Conservation (phyloP, 2,113 vertebrate species). For the Phaethon lepturus region DNA sequence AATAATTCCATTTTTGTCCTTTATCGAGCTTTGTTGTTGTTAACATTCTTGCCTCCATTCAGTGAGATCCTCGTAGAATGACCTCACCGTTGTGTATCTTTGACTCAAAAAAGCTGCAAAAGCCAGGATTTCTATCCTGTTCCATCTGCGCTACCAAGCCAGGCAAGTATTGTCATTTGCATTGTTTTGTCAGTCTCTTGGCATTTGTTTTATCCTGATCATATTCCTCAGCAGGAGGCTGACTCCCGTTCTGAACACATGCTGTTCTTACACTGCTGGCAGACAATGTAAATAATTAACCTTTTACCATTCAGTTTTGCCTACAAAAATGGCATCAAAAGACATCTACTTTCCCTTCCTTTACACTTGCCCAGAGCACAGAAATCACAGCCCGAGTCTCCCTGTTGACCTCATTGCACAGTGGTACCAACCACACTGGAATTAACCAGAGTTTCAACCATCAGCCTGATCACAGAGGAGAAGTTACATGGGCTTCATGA, state of each 20-base stretch:
- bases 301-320: slow-evolving; percentile 6
- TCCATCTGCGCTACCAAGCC: neutral
- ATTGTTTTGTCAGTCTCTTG: slow-evolving; percentile 46
- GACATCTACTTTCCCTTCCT: neutral
- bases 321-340: neutral
- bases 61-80: neutral
- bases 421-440: neutral
- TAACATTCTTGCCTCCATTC: neutral
- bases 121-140: neutral
- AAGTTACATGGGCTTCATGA: neutral
- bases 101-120: neutral
- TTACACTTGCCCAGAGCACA: neutral
- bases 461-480: neutral
- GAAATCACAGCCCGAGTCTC: neutral
- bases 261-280: slow-evolving; percentile 21
- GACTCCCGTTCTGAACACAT: neutral
- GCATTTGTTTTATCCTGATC: slow-evolving; percentile 60
- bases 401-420: neutral
- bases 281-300: slow-evolving; percentile 51
- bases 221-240: slow-evolving; percentile 38
- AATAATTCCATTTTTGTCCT: neutral
- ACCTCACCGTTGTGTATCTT: neutral
- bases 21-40: neutral
- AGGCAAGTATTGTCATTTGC: neutral
- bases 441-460: neutral